These are phyloP conservation scores for Sander lucioperca DNA, from an alignment of 2,113 vertebrate genomes.

Conservation along the genomic window DNA sequence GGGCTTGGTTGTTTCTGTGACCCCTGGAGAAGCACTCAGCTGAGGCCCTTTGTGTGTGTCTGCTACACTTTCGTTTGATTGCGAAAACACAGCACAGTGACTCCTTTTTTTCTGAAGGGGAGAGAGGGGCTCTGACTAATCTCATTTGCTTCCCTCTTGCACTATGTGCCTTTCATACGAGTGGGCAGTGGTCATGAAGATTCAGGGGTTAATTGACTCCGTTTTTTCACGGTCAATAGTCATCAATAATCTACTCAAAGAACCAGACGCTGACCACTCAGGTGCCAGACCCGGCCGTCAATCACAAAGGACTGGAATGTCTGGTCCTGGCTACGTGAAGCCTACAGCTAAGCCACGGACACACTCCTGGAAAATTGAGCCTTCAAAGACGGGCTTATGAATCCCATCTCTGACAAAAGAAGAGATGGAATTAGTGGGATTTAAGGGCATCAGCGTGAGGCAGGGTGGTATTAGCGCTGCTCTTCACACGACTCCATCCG, in stretches of 20 bases:
- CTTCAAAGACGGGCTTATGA: constrained; percentile 78
- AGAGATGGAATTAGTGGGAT: constrained; percentile 80
- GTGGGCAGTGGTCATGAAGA: constrained; percentile 24
- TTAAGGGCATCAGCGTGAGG: constrained; percentile 72
- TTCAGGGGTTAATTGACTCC: constrained; percentile 45
- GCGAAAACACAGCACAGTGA: constrained; percentile 50
- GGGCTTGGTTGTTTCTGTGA: constrained; percentile 56
- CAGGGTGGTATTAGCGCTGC: constrained; percentile 70
- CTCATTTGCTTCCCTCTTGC: constrained; percentile 23
- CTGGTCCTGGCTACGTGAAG: constrained; percentile 42
- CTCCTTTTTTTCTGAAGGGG: constrained; percentile 9
- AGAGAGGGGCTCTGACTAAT: constrained; percentile 25
- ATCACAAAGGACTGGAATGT: constrained; percentile 45
- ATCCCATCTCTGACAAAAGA: constrained; percentile 80
- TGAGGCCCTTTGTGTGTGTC: constrained; percentile 30
- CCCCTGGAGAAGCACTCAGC: constrained; percentile 50
- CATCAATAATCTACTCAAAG: constrained; percentile 59
- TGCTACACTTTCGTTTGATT: constrained; percentile 46
- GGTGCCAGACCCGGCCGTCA: constrained; percentile 36
- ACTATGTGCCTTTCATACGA: constrained; percentile 20
- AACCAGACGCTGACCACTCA: constrained; percentile 52
- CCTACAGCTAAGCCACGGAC: constrained; percentile 68
- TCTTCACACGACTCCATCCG: constrained; percentile 72
- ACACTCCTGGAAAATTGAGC: constrained; percentile 79
- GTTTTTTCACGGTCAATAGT: constrained; percentile 48